These are phyloP conservation scores for Drosophila ohnishii DNA, from an alignment of 1,140 invertebrate species.

Conservation along the genomic window DNA sequence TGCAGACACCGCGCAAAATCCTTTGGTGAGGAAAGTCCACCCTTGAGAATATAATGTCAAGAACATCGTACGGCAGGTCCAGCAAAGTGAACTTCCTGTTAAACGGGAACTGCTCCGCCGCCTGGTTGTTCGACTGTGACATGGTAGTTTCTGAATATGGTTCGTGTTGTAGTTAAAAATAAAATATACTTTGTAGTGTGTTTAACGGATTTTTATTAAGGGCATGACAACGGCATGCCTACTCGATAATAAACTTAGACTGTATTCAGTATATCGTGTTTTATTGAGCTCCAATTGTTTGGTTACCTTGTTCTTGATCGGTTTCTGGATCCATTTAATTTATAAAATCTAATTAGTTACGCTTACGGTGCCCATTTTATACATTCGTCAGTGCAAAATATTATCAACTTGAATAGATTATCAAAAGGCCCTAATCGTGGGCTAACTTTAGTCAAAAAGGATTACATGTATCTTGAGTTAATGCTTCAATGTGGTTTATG, in stretches of 20 bases:
- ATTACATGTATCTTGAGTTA: slow-evolving; percentile 17
- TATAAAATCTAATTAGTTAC: slow-evolving; percentile 40
- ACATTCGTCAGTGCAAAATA: slow-evolving; percentile 39
- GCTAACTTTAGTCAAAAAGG: slow-evolving; percentile 33
- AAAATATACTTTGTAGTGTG: background rate
- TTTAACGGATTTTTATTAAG: slow-evolving; percentile 31
- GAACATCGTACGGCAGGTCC: slow-evolving; percentile 16
- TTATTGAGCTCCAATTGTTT: slow-evolving; percentile 20
- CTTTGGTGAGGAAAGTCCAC: slow-evolving; percentile 1
- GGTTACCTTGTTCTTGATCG: slow-evolving; percentile 12
- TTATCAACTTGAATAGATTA: slow-evolving; percentile 32
- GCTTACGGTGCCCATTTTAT: slow-evolving; percentile 21
- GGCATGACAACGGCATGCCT: slow-evolving; percentile 17
- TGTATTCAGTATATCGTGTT: slow-evolving; percentile 6
- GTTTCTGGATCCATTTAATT: slow-evolving; percentile 16
- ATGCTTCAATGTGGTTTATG: slow-evolving; percentile 4
- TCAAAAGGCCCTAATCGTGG: slow-evolving; percentile 25
- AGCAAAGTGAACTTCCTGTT: background rate
- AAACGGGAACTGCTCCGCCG: background rate
- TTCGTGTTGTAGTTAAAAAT: background rate
- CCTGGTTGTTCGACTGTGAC: background rate
- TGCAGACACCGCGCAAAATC: background rate
- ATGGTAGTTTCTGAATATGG: background rate
- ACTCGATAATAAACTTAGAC: slow-evolving; percentile 25
- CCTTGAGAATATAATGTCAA: slow-evolving; percentile 26